Evolutionary conservation across 2,888 invertebrate genomes (phyloP).

Genomic region (Mythimna albipuncta): DNA sequence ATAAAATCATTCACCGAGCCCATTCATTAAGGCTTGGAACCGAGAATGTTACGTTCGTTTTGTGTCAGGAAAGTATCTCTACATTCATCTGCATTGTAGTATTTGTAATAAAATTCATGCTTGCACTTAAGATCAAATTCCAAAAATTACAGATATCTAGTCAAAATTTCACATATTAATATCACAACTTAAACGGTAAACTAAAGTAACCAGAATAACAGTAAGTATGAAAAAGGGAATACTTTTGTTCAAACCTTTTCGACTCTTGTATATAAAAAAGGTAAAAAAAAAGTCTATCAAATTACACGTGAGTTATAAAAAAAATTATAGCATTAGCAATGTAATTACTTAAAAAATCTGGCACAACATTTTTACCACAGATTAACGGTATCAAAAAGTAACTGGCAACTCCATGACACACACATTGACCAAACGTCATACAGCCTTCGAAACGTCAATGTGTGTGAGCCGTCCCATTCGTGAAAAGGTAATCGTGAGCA

Average conservation of each 20-base stretch:
- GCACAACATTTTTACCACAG: conserved; percentile 49
- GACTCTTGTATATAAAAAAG: neutral
- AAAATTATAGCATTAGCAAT: neutral
- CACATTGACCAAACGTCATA: conserved; percentile 65
- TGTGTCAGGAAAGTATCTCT: conserved; percentile 21
- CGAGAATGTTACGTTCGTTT: conserved; percentile 41
- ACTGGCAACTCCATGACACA: conserved; percentile 76
- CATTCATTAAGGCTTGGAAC: conserved; percentile 47
- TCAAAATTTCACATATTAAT: neutral
- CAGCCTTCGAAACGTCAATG: conserved; percentile 61
- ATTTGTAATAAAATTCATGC: conserved; percentile 4
- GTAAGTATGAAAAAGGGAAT: neutral
- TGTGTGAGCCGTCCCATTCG: conserved; percentile 73
- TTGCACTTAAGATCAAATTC: neutral
- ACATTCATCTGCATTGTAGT: conserved; percentile 32
- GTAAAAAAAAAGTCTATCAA: neutral
- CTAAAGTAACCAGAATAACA: neutral
- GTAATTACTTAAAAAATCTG: conserved; percentile 12
- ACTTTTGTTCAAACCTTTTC: neutral
- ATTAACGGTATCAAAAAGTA: conserved; percentile 57
- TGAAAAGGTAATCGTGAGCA: conserved; percentile 69
- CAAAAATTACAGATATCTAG: neutral
- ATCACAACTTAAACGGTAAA: neutral
- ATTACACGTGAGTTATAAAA: neutral
- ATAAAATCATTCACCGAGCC: conserved; percentile 47